These are phyloP conservation scores for Eubucco bourcierii DNA, from an alignment of 2,113 vertebrate species.

Conservation along the genomic window DNA sequence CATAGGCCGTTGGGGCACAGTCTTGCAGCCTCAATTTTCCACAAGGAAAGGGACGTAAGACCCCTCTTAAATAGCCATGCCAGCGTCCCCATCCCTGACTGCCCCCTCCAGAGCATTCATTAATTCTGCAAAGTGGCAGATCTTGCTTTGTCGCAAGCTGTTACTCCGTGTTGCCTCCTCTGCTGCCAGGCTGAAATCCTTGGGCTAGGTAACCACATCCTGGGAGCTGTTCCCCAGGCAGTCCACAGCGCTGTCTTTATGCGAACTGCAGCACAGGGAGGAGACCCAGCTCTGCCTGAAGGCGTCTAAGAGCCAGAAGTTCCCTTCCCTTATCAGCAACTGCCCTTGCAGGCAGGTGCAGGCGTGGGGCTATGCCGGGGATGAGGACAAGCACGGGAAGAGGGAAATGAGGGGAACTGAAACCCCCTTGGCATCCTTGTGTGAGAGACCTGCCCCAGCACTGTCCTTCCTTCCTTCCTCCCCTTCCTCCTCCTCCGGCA, in stretches of 20 bases:
- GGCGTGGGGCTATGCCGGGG: neutral
- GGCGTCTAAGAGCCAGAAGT: neutral
- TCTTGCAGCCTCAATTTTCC: neutral
- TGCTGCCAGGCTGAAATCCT: neutral
- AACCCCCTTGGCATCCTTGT: neutral
- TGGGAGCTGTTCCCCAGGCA: neutral
- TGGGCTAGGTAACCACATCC: neutral
- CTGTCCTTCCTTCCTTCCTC: neutral
- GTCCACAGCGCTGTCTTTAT: fast-evolving
- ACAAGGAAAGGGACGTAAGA: neutral
- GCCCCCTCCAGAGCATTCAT: neutral
- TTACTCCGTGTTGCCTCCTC: neutral
- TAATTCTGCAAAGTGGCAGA: neutral
- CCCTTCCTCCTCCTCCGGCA: neutral
- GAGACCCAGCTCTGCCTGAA: neutral
- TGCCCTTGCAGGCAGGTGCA: neutral
- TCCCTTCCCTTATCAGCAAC: neutral
- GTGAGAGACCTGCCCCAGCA: neutral
- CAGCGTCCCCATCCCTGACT: neutral
- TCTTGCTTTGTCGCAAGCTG: neutral
- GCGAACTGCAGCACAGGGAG: neutral
- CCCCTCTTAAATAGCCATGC: neutral
- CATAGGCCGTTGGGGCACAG: neutral
- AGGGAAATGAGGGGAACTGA: neutral
- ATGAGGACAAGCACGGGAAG: fast-evolving